Percentiles rank a stretch among this genome's conserved stretches.
Conservation (phyloP, 2,113 vertebrate species). For the Conger conger region DNA sequence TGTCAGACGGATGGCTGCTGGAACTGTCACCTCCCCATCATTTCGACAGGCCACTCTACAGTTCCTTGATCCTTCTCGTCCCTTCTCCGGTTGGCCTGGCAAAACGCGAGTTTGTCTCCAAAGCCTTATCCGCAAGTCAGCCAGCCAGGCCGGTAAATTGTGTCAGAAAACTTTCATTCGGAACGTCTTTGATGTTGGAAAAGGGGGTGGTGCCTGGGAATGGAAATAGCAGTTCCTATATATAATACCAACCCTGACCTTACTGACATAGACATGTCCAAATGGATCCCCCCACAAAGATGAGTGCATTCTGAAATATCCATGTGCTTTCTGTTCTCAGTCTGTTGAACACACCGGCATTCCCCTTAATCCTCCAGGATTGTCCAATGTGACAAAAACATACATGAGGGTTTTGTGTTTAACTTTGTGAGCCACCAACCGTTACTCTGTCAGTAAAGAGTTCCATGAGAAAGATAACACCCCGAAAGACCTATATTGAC, state of each 20-base stretch:
- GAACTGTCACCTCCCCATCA: neutral
- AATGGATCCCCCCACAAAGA: neutral
- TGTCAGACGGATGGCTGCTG: neutral
- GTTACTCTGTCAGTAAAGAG: neutral
- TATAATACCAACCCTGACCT: conserved; percentile 28
- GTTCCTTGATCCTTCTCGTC: neutral
- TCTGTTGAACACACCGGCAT: neutral
- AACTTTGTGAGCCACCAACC: neutral
- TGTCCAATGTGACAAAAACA: too few relatives aligned
- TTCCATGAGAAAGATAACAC: neutral
- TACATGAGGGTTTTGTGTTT: too few relatives aligned
- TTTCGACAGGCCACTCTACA: neutral
- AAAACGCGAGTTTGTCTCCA: conserved; percentile 35
- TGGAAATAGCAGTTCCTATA: conserved; percentile 29
- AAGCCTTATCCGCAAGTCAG: conserved; percentile 21
- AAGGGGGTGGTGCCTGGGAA: neutral
- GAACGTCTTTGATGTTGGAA: conserved; percentile 21
- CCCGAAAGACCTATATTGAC: neutral
- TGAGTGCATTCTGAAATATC: neutral
- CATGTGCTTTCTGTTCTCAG: neutral
- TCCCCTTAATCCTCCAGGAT: neutral
- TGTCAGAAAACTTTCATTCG: neutral
- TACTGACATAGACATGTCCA: conserved; percentile 10
- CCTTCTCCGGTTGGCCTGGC: conserved; percentile 36
- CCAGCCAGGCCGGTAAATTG: too few relatives aligned